phyloP scores from a whole-genome alignment of 2,113 vertebrate genomes.

The Hippolais icterina region DNA sequence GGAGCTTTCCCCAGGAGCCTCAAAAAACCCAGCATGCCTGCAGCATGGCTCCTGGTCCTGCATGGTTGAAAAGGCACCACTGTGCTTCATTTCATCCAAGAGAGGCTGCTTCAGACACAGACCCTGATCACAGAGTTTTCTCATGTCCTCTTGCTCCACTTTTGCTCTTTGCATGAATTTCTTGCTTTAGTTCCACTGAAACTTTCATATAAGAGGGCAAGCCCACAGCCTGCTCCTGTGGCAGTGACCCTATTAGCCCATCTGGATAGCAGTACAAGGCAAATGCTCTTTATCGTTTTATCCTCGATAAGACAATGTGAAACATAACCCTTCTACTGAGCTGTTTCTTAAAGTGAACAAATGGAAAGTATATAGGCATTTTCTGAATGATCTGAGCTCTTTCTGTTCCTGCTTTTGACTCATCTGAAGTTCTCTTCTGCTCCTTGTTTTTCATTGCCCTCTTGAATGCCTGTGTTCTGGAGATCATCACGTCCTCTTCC shows the following conservation, averaged over 20 bases:
- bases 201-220: background rate
- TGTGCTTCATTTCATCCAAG: background rate
- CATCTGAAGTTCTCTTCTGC: background rate
- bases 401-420: background rate
- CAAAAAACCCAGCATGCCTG: accelerated
- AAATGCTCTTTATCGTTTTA: background rate
- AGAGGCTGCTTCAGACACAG: background rate
- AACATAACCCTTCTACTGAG: background rate
- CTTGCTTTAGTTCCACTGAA: background rate
- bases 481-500: background rate
- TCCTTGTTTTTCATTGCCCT: background rate
- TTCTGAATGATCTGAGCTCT: background rate
- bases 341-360: background rate
- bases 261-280: background rate
- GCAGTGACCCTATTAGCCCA: background rate
- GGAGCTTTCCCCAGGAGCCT: background rate
- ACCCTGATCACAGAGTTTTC: background rate
- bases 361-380: background rate
- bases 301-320: background rate
- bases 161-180: background rate
- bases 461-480: background rate
- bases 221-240: background rate
- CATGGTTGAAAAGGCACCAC: background rate
- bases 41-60: accelerated
- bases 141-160: background rate